Base-by-base conservation (phyloP, 92 coral and sea anemone species). In the Epizoanthus scotinus region DNA sequence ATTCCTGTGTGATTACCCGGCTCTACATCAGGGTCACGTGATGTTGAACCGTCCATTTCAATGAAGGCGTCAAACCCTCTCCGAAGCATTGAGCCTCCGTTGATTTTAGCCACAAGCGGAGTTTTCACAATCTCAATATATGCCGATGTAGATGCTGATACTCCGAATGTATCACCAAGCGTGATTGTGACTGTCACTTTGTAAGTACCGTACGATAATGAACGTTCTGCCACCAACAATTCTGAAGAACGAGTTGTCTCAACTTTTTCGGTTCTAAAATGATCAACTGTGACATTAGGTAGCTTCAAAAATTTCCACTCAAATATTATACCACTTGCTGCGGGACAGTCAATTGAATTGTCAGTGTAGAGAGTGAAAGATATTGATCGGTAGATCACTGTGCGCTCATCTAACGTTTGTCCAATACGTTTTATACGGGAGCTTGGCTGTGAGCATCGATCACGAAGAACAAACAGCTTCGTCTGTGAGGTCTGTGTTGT, bases 21-120 rank as follows among this genome's bases (percentile, higher is more conserved):
- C 24, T 55, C 71, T 6, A 72, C 82, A 73, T 93, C 97, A 26
- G 94, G 97, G 22, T 93, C 94, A 14, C 66, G 74, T 22, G 93
- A 93, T 13, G 19, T 29, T 5, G 85, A 78, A 27, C 94, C 94
- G 57, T 87, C 90, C 72, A 93, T 73, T 52, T 70, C 22, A 28
- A 93, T 83, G 14, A 81, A 42, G 18, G 77, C 59, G 8, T 85
- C 92, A 13, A 81, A 84, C 31, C 82, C 91, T 10, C 79, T 78
- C 34, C 82, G 49, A 17, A 70, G 72, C 70, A 53, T 67, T 0
- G 73, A 74, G 0, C 87, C 89, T 18, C 94, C 94, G 1, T 65
- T 62, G 40, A 93, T 93, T 20, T 40, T 42, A 7, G 92, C 89
- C 13, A 62, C 78, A n/a, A 93, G 59, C 3, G 90, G 90, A 8